A percentile compares a stretch with the other conserved stretches of the same genome.
Evolutionary conservation across 2,797 vertebrate genomes (phyloP).

Genomic region (Alfaro cultratus): DNA sequence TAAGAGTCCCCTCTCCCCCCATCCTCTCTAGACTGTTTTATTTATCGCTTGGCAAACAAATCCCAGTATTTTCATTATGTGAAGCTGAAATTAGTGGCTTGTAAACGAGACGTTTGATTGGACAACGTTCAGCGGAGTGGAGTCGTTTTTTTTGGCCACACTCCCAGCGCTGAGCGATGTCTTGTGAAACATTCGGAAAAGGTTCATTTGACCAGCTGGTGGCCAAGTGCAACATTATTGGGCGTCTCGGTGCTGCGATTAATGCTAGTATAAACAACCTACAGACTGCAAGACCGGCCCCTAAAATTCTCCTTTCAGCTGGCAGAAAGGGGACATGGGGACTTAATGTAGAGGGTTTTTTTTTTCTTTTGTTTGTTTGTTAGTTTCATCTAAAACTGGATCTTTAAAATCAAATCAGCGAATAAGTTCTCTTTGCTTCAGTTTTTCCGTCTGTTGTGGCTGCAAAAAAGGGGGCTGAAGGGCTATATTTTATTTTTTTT

Average conservation of each 20-base stretch:
- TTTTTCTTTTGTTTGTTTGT: too few relatives aligned
- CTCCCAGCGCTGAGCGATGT: slow-evolving; percentile 8
- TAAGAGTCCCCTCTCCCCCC: neutral
- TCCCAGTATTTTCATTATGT: neutral
- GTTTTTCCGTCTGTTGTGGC: neutral
- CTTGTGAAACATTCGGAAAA: slow-evolving; percentile 1
- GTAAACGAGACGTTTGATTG: neutral
- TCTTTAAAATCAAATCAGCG: slow-evolving; percentile 1
- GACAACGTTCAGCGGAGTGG: neutral
- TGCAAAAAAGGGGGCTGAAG: fast-evolving
- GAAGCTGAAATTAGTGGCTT: neutral
- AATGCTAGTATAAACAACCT: slow-evolving; percentile 28
- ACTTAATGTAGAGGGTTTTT: neutral
- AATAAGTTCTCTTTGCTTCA: neutral
- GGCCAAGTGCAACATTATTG: slow-evolving; percentile 38
- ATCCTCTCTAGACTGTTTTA: neutral
- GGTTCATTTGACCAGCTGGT: slow-evolving; percentile 14
- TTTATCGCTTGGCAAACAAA: neutral
- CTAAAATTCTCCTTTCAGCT: slow-evolving; percentile 22
- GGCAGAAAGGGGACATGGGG: slow-evolving; percentile 10
- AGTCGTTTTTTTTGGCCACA: neutral
- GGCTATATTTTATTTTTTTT: neutral
- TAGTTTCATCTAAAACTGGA: neutral
- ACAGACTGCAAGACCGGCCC: slow-evolving; percentile 5
- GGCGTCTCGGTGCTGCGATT: slow-evolving; percentile 16